Conservation (phyloP, 2,113 vertebrate species). For the Mohoua ochrocephala region DNA sequence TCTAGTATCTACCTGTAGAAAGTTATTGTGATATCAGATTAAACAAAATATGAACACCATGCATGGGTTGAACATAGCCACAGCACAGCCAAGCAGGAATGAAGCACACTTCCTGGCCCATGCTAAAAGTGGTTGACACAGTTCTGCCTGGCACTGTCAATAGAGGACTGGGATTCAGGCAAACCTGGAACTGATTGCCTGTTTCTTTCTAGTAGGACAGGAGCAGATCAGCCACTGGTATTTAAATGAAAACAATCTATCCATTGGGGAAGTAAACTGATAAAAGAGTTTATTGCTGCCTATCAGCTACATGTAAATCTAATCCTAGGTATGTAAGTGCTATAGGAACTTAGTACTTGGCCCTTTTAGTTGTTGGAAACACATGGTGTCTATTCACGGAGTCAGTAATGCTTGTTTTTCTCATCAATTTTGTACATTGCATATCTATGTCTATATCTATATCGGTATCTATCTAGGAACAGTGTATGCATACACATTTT, state of each 20-base stretch:
- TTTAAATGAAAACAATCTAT: background rate
- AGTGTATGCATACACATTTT: background rate
- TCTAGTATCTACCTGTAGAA: background rate
- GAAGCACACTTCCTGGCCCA: accelerated
- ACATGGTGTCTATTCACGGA: background rate
- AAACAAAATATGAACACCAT: background rate
- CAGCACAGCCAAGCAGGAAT: background rate
- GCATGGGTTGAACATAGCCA: background rate
- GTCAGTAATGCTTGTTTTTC: background rate
- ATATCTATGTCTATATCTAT: background rate
- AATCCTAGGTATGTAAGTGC: background rate
- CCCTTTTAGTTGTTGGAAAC: background rate
- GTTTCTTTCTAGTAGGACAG: background rate
- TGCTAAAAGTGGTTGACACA: accelerated
- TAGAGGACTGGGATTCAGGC: background rate
- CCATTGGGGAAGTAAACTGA: background rate
- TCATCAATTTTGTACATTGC: background rate
- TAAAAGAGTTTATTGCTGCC: background rate
- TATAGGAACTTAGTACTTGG: background rate
- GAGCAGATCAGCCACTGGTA: background rate
- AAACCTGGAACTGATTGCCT: background rate
- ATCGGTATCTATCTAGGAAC: background rate
- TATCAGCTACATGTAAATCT: background rate
- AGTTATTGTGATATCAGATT: background rate
- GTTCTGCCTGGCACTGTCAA: background rate